Conservation (phyloP, 2,113 vertebrate species). For the Micronycteris hirsuta region DNA sequence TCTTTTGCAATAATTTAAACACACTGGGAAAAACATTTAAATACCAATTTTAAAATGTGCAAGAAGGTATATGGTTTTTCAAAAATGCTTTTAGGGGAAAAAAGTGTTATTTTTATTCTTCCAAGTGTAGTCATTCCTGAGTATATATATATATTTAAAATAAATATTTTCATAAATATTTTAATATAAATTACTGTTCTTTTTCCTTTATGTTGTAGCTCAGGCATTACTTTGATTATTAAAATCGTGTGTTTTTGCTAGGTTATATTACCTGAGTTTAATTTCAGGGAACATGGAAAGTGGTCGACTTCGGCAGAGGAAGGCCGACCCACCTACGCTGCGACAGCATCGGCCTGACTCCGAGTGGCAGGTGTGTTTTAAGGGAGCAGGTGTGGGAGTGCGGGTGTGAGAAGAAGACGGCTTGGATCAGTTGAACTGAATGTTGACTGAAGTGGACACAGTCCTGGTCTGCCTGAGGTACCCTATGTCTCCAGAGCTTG, state of each 20-base stretch:
- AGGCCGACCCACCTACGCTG: not conserved
- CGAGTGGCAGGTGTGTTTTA: not conserved
- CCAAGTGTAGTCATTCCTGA: not conserved
- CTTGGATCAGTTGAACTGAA: not conserved
- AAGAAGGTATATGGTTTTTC: not conserved
- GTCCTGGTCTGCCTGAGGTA: not conserved
- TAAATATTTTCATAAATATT: not conserved
- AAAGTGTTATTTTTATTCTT: not conserved
- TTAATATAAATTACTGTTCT: not conserved
- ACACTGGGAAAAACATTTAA: not conserved
- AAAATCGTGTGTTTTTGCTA: not conserved
- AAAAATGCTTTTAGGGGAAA: conserved; percentile 4
- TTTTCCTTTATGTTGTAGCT: not conserved
- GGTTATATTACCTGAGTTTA: not conserved
- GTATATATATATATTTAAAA: not conserved
- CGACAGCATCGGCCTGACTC: not conserved
- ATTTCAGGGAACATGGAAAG: not conserved
- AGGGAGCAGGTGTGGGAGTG: not conserved
- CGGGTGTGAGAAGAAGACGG: not conserved
- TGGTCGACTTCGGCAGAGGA: not conserved
- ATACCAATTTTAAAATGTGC: not conserved
- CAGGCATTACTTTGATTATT: not conserved
- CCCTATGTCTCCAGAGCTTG: not conserved
- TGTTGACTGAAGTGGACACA: not conserved
- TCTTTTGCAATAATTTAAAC: not conserved